Conservation (phyloP, 2,888 invertebrate species). For the Scaptomyza cyrtandrae region DNA sequence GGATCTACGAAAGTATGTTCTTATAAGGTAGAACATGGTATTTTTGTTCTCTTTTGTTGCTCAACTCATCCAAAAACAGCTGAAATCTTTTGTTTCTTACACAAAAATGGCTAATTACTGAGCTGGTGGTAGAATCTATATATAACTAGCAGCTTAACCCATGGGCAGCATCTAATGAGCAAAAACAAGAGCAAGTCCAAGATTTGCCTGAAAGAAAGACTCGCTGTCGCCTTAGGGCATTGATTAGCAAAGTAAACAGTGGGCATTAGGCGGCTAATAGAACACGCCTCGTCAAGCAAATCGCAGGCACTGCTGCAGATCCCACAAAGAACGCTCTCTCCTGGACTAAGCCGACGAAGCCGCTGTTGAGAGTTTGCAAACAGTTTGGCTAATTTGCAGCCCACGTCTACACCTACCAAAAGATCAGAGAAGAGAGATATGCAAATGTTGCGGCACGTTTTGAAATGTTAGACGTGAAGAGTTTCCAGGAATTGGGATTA, state of each 20-base stretch:
- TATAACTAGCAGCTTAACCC: slow-evolving; percentile 8
- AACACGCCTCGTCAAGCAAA: slow-evolving; percentile 53
- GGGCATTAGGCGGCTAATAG: slow-evolving; percentile 48
- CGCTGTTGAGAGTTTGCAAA: slow-evolving; percentile 63
- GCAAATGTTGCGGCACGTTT: slow-evolving; percentile 58
- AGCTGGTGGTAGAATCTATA: neutral
- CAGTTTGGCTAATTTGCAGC: slow-evolving; percentile 68
- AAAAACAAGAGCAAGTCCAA: slow-evolving; percentile 13
- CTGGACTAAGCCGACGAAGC: slow-evolving; percentile 32
- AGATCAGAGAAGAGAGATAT: slow-evolving; percentile 11
- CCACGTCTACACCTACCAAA: slow-evolving; percentile 43
- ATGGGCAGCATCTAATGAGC: slow-evolving; percentile 43
- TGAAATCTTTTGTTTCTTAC: slow-evolving; percentile 16
- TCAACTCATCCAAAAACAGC: neutral
- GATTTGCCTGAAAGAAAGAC: slow-evolving; percentile 7
- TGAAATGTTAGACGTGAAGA: slow-evolving; percentile 42
- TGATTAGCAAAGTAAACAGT: slow-evolving; percentile 61
- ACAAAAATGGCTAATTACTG: slow-evolving; percentile 41
- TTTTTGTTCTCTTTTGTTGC: neutral
- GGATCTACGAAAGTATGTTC: no score
- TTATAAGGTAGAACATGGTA: no score
- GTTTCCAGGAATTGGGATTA: slow-evolving; percentile 55
- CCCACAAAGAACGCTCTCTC: slow-evolving; percentile 10
- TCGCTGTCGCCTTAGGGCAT: slow-evolving; percentile 41
- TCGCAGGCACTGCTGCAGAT: slow-evolving; percentile 17